Evolutionary conservation across 2,888 invertebrate species (phyloP).

Genomic region (Sisyra terminalis): DNA sequence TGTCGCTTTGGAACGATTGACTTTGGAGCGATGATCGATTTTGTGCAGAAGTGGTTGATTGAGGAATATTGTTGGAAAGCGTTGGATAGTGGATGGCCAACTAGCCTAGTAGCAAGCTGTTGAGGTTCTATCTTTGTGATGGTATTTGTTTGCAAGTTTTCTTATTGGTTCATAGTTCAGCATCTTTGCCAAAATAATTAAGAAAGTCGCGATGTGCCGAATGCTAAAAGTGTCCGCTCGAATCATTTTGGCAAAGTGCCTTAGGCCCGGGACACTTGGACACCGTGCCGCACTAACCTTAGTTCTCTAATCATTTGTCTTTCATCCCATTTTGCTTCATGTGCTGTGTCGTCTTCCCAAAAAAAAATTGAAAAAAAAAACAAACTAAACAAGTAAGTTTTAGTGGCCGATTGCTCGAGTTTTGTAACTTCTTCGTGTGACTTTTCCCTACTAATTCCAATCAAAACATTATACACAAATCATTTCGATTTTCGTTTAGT

Average conservation of each 20-base stretch:
- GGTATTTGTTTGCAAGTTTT: constrained; percentile 4
- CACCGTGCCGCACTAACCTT: constrained; percentile 1
- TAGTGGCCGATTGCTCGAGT: no score
- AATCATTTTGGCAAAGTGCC: constrained; percentile 31
- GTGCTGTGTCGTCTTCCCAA: not conserved
- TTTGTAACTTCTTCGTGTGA: no score
- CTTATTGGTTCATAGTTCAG: constrained; percentile 21
- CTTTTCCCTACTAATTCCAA: no score
- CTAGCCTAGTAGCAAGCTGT: constrained; percentile 14
- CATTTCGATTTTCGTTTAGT: no score
- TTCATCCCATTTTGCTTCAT: constrained; percentile 1
- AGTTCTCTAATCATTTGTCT: constrained; percentile 5
- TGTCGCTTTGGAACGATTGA: no score
- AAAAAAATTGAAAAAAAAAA: not conserved
- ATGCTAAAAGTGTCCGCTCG: constrained; percentile 38
- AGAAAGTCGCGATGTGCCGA: constrained; percentile 46
- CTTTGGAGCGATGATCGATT: no score
- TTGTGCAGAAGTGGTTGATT: no score
- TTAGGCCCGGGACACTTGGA: constrained; percentile 33
- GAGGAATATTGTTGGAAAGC: no score
- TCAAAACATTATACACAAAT: no score
- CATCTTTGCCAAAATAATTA: constrained; percentile 65
- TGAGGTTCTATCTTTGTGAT: constrained; percentile 12
- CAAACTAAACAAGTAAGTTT: no score
- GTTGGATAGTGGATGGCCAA: constrained; percentile 5